Percentiles rank a stretch among this genome's conserved stretches.
phyloP scores from a whole-genome alignment of 1,140 invertebrate genomes.

The Holcopasites calliopsidis region DNA sequence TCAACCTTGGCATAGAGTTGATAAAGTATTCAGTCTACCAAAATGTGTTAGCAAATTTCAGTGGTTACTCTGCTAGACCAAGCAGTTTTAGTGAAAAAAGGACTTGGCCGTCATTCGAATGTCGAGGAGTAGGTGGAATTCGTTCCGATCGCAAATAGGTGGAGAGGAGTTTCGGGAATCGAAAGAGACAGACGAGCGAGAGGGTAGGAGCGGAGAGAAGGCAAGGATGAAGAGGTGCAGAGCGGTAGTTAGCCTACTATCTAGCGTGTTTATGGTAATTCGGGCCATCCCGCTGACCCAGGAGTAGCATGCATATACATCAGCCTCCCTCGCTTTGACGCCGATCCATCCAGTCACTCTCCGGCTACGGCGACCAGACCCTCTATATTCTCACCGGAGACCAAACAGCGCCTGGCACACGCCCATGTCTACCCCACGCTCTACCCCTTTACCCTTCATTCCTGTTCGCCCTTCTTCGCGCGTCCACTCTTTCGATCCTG shows the following conservation, averaged over 20 bases:
- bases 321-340: slow-evolving; percentile 68
- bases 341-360: slow-evolving; percentile 56
- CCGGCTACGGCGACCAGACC: slow-evolving; percentile 23
- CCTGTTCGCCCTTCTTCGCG: background rate
- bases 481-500: background rate
- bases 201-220: background rate
- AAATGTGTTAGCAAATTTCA: too few species aligned
- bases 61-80: too few species aligned
- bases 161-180: slow-evolving; percentile 36
- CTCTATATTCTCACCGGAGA: slow-evolving; percentile 48
- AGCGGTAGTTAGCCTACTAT: slow-evolving; percentile 70
- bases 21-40: slow-evolving; percentile 7
- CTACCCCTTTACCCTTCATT: background rate
- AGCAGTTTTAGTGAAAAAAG: background rate
- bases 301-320: slow-evolving; percentile 72
- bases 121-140: too few species aligned
- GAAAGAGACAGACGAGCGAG: slow-evolving; percentile 40
- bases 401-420: slow-evolving; percentile 55
- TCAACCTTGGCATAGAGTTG: too few species aligned
- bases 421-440: slow-evolving; percentile 45
- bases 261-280: slow-evolving; percentile 73
- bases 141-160: background rate
- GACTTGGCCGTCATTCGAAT: too few species aligned
- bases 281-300: slow-evolving; percentile 65
- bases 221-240: slow-evolving; percentile 49